Conservation (phyloP, 2,113 vertebrate genomes). For the Dipodomys merriami region DNA sequence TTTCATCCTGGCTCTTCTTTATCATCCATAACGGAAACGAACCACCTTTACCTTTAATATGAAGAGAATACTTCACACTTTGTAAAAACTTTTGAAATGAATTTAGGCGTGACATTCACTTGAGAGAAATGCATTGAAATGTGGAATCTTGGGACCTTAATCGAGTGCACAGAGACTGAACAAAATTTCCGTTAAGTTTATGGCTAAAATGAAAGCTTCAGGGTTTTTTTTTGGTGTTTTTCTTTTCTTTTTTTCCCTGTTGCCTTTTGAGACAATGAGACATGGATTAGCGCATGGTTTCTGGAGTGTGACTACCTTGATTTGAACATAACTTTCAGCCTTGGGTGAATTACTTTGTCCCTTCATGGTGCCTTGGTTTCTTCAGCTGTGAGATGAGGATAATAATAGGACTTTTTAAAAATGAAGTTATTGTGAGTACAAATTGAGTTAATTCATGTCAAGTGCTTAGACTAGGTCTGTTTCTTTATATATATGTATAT, state of each 20-base stretch:
- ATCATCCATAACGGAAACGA: slow-evolving; percentile 43
- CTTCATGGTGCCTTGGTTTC: slow-evolving; percentile 27
- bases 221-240: neutral
- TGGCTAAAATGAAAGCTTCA: slow-evolving; percentile 40
- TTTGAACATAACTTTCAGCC: neutral
- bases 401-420: neutral
- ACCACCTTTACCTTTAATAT: slow-evolving; percentile 11
- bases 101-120: slow-evolving; percentile 12
- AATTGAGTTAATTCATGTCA: slow-evolving; percentile 44
- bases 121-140: slow-evolving; percentile 38
- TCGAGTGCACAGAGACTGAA: neutral
- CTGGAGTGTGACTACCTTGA: neutral
- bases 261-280: neutral
- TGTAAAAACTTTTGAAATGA: slow-evolving; percentile 47
- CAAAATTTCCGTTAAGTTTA: slow-evolving; percentile 6
- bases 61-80: slow-evolving; percentile 39
- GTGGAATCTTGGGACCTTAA: slow-evolving; percentile 8
- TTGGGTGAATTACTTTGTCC: neutral
- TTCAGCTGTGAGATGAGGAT: neutral
- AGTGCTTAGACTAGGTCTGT: slow-evolving; percentile 9
- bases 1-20: slow-evolving; percentile 41
- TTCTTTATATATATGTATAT: slow-evolving; percentile 43
- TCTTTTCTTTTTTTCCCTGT: neutral
- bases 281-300: neutral
- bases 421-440: slow-evolving; percentile 17